Evolutionary conservation across 1,140 invertebrate genomes (phyloP), one percentile per base, ranked within the genome.

Genomic region (Philotrypesis tridentata): DNA sequence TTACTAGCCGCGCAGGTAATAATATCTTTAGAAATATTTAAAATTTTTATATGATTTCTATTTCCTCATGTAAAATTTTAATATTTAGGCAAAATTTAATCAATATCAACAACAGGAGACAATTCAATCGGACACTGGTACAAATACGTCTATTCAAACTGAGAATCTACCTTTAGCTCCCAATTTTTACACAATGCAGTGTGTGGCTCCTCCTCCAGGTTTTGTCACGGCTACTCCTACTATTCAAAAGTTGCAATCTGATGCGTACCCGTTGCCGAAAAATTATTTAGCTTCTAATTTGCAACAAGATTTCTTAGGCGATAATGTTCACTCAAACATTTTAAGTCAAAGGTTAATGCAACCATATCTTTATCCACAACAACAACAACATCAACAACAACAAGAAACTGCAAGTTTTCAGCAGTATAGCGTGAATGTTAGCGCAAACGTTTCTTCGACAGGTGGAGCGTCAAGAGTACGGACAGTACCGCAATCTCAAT

Each of bases 1-100:
- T 63, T 82, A 63, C 6, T 82, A 17, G 74, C 43, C 5, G 61
- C 72, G 2, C 40, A 81, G 37, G 79, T 81, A 81, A 6, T 74
- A 31, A 23, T 23, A 37, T 11, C 9, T n/a, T 6, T 0, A 55
- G 12, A 9, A 33, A 70, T 65, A 65, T 12, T 27, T 37, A 33
- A 6, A 68, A 21, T 68, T 29, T 70, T 70, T 37, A 21, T 37
- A 55, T 5, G 0, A 55, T 55, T 55, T 21, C 17, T n/a, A 21
- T 55, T 55, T 21, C 7, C 21, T 70, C 14, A 65, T 29, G n/a
- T 12, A 29, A 65, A 27, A 29, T 29, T 9, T 4, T 65, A 5
- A 23, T 27, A 12, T 65, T 27, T 65, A 65, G 27, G 27, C 27
- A 1, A 65, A 65, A 65, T 65, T 65, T 21, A 55, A 8, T 55